Base-by-base conservation (phyloP, 2,113 vertebrate genomes). In the Dasypus novemcinctus region DNA sequence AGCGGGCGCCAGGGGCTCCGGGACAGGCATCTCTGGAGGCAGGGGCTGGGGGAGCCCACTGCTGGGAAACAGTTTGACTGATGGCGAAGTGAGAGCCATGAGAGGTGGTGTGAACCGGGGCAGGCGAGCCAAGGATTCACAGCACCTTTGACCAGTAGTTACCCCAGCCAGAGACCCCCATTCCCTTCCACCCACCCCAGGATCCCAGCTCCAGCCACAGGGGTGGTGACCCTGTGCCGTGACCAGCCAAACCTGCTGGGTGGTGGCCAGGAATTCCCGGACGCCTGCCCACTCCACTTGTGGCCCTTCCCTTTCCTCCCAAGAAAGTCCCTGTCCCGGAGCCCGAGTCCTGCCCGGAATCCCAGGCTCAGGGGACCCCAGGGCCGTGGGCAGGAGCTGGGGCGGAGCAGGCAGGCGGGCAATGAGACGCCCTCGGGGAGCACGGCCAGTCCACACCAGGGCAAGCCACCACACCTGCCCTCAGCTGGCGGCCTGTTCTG, bases 271-370 rank as follows among this genome's bases (percentile, higher is more conserved):
- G 94, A 95, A 92, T 90, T 91, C 59, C 90, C 23, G 29, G 38
- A 27, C 4, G 11, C 79, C 84, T 87, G 69, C 90, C 90, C 43
- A 52, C 59, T 71, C 54, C 71, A 20, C 1, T 0, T 6, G 25
- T 49, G 43, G 84, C 87, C 91, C 52, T 94, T 86, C 95, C 97
- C 36, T 94, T 96, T 97, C 97, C 97, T 95, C 78, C 69, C 52
- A 25, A 96, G 95, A 97, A 97, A 96, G 94, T 96, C 96, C 96
- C 96, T 97, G 49, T 94, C 87, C 74, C 1, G 0, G 75, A 96
- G 93, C 86, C 94, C 52, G 49, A 80, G 79, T 41, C 69, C 52
- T 95, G 91, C 93, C 29, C 0, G 84, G 96, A 96, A 94, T 87
- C 85, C 85, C 36, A 33, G 92, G 36, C 87, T 72, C 59, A 36